Evolutionary conservation across 2,113 vertebrate species (phyloP).

Genomic region (Gallinago undulata): DNA sequence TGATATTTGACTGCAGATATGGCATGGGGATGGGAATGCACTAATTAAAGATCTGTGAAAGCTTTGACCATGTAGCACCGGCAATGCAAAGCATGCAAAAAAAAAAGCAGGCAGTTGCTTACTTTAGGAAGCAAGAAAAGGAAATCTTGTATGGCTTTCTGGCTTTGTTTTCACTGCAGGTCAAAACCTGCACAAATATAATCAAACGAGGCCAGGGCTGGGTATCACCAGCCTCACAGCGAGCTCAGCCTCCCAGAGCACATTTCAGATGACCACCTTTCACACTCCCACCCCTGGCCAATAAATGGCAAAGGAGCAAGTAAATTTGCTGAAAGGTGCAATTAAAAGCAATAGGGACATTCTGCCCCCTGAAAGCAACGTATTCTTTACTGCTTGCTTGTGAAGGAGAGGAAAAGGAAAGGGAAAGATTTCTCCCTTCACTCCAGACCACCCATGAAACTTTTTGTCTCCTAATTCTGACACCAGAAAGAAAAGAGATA

Average conservation of each 20-base stretch:
- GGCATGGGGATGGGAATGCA: rapidly evolving
- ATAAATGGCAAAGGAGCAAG: background rate
- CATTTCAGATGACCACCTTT: background rate
- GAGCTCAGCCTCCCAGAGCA: background rate
- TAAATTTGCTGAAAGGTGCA: conserved; percentile 3
- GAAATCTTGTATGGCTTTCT: background rate
- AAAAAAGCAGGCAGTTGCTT: background rate
- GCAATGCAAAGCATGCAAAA: background rate
- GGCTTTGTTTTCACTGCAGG: background rate
- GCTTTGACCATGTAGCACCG: background rate
- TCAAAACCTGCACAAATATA: background rate
- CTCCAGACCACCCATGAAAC: conserved; percentile 75
- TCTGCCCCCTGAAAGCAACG: conserved; percentile 1
- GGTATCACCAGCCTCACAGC: background rate
- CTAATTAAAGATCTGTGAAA: background rate
- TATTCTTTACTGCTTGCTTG: conserved; percentile 44
- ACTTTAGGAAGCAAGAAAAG: background rate
- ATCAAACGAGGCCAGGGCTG: background rate
- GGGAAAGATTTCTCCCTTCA: background rate
- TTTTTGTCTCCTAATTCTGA: conserved; percentile 67
- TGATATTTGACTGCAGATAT: background rate
- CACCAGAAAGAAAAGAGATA: conserved; percentile 60
- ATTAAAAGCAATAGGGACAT: background rate
- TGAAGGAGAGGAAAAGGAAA: background rate
- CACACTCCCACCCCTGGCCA: background rate